These are phyloP conservation scores for Notolabrus celidotus DNA, from an alignment of 2,797 vertebrate genomes.

Conservation along the genomic window DNA sequence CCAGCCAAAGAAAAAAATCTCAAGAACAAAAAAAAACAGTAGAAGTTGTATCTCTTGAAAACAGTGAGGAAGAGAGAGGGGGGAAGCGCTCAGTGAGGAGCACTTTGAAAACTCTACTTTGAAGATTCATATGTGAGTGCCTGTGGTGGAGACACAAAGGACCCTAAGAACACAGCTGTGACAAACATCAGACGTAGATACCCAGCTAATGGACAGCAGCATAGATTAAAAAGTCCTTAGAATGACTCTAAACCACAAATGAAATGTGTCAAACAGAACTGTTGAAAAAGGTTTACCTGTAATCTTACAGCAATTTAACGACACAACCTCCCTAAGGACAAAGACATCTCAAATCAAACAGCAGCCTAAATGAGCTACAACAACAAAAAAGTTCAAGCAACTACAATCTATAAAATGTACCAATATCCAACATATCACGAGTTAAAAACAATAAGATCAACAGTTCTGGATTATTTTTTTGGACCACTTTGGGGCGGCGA, in stretches of 20 bases:
- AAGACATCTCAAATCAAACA: slow-evolving; percentile 7
- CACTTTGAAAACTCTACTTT: slow-evolving; percentile 24
- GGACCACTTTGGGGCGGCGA: too few relatives aligned
- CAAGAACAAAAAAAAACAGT: slow-evolving; percentile 21
- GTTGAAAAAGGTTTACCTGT: background rate
- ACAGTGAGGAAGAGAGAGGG: slow-evolving; percentile 18
- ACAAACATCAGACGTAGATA: background rate
- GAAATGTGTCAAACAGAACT: background rate
- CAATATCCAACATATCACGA: too few relatives aligned
- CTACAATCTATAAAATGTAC: too few relatives aligned
- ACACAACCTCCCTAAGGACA: background rate
- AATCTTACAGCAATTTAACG: slow-evolving; percentile 11
- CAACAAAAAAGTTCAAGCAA: background rate
- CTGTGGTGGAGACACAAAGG: slow-evolving; percentile 33
- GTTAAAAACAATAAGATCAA: too few relatives aligned
- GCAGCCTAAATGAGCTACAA: background rate
- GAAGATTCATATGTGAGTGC: slow-evolving; percentile 23
- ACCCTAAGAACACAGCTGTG: background rate
- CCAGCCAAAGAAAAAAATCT: slow-evolving; percentile 53
- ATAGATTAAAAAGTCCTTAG: background rate
- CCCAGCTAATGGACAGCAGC: background rate
- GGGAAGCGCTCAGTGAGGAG: slow-evolving; percentile 10
- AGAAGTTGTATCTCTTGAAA: slow-evolving; percentile 35
- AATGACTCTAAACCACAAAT: background rate
- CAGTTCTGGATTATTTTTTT: too few relatives aligned